Evolutionary conservation across 2,797 vertebrate species (phyloP).

Genomic region (Hozukius guyotensis): DNA sequence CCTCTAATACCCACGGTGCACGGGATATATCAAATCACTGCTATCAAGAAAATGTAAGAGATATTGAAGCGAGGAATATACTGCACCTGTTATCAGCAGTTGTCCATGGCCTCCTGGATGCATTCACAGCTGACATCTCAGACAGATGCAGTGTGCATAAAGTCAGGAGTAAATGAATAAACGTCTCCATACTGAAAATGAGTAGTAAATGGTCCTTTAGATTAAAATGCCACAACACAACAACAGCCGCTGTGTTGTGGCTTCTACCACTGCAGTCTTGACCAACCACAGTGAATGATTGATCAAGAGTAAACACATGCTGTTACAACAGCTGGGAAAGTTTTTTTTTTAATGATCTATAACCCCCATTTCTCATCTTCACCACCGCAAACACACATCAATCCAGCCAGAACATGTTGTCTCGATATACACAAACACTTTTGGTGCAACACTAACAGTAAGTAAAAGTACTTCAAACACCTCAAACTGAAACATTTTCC

Average conservation of each 20-base stretch:
- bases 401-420: not conserved
- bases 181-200: conserved; percentile 53
- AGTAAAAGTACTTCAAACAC: not conserved
- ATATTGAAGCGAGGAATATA: conserved; percentile 13
- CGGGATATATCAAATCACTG: not conserved
- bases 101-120: conserved; percentile 34
- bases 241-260: conserved; percentile 14
- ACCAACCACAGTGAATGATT: conserved; percentile 79
- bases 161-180: conserved; percentile 34
- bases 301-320: conserved; percentile 75
- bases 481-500: not conserved
- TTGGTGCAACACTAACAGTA: not conserved
- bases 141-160: conserved; percentile 52
- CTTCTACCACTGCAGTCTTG: conserved; percentile 9
- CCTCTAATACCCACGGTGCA: not conserved
- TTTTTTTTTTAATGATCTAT: conserved; percentile 29
- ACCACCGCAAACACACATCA: not conserved
- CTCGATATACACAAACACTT: not conserved
- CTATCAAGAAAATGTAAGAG: not conserved
- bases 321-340: conserved; percentile 50
- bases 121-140: conserved; percentile 16
- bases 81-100: conserved; percentile 61
- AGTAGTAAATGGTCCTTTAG: not conserved
- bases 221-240: conserved; percentile 9
- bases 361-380: not conserved